phyloP scores from a whole-genome alignment of 2,888 invertebrate genomes.

The Eupsilia transversa region DNA sequence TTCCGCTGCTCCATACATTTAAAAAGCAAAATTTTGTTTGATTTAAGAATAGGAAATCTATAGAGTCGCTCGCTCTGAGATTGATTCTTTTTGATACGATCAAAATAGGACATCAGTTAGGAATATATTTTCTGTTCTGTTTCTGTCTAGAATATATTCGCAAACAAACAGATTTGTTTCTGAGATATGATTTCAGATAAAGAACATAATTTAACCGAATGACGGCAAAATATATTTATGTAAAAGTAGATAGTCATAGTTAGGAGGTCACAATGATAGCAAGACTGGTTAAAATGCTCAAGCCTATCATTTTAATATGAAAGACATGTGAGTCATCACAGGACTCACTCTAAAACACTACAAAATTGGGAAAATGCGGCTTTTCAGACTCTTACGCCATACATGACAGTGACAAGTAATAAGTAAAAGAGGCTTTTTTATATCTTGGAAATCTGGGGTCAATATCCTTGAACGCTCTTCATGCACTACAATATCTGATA shows the following conservation, averaged over 20 bases:
- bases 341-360: background rate
- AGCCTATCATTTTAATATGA: background rate
- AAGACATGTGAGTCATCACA: background rate
- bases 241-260: background rate
- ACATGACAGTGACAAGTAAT: too few relatives aligned
- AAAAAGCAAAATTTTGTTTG: conserved; percentile 51
- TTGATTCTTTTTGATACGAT: conserved; percentile 53
- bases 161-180: conserved; percentile 24
- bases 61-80: conserved; percentile 30
- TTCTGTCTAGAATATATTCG: conserved; percentile 35
- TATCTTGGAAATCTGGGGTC: background rate
- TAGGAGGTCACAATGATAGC: background rate
- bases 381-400: background rate
- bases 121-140: conserved; percentile 43
- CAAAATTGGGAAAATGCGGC: background rate
- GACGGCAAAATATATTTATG: background rate
- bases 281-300: background rate
- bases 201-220: conserved; percentile 26
- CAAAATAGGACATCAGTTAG: conserved; percentile 33
- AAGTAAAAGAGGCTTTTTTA: background rate
- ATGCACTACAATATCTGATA: background rate
- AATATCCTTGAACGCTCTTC: background rate
- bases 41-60: conserved; percentile 50
- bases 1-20: conserved; percentile 52
- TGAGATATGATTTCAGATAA: conserved; percentile 39